A percentile compares a stretch with the other conserved stretches of the same genome.
phyloP scores from a whole-genome alignment of 1,140 invertebrate species.

The Ruditapes philippinarum region DNA sequence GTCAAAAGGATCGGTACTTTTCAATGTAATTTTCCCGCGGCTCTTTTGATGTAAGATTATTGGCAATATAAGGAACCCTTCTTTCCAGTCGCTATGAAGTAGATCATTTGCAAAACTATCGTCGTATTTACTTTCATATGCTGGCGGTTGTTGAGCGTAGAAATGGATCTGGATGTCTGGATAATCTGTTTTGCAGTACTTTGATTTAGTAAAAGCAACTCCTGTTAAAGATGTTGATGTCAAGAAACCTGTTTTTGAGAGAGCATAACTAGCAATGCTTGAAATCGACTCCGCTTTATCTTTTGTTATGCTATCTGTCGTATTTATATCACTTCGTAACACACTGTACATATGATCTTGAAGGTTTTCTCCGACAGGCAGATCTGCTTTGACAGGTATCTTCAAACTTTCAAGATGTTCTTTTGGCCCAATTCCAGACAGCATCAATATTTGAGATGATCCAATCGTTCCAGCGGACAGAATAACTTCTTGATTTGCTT shows the following conservation, averaged over 20 bases:
- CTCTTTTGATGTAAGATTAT: conserved; percentile 74
- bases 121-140: background rate
- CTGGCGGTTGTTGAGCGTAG: background rate
- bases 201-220: conserved; percentile 15
- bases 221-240: background rate
- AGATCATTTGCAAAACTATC: background rate
- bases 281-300: background rate
- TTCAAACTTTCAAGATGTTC: conserved; percentile 40
- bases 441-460: conserved; percentile 95
- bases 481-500: conserved; percentile 44
- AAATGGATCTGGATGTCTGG: conserved; percentile 26
- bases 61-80: conserved; percentile 51
- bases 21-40: conserved; percentile 80
- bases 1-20: conserved; percentile 91
- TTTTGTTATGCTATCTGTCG: background rate
- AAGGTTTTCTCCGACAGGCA: conserved; percentile 36
- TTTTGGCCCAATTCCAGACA: conserved; percentile 94
- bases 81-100: background rate
- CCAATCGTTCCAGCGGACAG: conserved; percentile 93
- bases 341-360: conserved; percentile 16
- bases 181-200: background rate
- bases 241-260: background rate
- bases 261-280: background rate
- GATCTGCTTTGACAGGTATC: conserved; percentile 14
- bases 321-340: conserved; percentile 1